Base-by-base conservation (phyloP, 1,140 invertebrate genomes). In the Hylaeus anthracinus region DNA sequence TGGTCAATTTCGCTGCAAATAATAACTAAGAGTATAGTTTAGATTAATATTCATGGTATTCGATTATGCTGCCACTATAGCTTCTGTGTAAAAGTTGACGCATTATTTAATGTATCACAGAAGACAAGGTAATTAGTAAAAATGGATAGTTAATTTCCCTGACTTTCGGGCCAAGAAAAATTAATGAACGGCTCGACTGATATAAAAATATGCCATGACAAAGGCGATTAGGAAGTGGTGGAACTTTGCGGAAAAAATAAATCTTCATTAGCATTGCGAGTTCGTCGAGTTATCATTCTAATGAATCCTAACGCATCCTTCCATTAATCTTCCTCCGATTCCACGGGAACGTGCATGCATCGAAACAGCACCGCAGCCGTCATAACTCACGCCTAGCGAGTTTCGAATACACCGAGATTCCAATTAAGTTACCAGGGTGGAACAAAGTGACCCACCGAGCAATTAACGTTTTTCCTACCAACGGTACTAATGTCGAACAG, bases 271-370 rank as follows among this genome's bases (percentile, higher is more conserved):
- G 48, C 45, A 56, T 6, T 9, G 5, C 26, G 1, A 51, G 56
- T 39, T 58, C 41, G 75, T 15, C 53, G 70, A 63, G 51, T 71
- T 48, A 53, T 26, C 1, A 10, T 12, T 15, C 41, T 63, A 63
- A 78, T 63, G 75, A 78, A 78, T 78, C 56, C 56, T 53, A 51
- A 71, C 66, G 66, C 56, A 60, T 37, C 66, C 39, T 66, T 14
- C 56, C 66, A 78, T 78, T 71, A 78, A 61, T 78, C 75, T 71
- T 71, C 66, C 66, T 48, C 55, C 55, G 41, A 70, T 70, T 77
- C 66, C 12, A 4, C 8, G 65, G 5, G 5, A 51, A n/a, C 45
- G 45, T 43, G 43, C 64, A 26, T 39, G n/a, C 55, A 53, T 43
- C 45, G 67, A 5, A 12, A 60, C 75, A 61, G 41, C 48, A 58